A percentile compares a stretch with the other conserved stretches of the same genome.
Conservation (phyloP, 2,797 vertebrate genomes). For the Toxotes lorentzi region DNA sequence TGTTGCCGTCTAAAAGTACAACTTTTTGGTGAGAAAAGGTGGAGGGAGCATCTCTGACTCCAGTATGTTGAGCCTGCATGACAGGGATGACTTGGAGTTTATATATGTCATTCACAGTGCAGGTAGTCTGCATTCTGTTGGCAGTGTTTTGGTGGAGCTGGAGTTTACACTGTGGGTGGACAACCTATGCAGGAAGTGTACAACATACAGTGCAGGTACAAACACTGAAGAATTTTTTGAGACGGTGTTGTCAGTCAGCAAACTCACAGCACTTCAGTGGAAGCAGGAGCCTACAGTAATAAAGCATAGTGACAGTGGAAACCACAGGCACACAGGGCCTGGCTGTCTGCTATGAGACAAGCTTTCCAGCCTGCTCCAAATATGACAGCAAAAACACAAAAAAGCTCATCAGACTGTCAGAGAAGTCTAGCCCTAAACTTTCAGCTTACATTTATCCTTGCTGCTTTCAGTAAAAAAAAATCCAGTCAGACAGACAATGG, state of each 20-base stretch:
- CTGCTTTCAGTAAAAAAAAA: slow-evolving; percentile 7
- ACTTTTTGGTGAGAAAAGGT: not conserved
- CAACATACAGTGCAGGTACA: not conserved
- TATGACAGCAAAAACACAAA: slow-evolving; percentile 5
- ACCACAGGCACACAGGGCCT: slow-evolving; percentile 11
- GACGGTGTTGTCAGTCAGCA: slow-evolving; percentile 17
- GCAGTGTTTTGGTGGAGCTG: not conserved
- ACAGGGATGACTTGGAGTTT: not conserved
- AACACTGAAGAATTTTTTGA: slow-evolving; percentile 5
- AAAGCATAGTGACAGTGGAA: slow-evolving; percentile 30
- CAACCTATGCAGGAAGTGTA: not conserved
- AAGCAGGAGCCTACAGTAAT: slow-evolving; percentile 22
- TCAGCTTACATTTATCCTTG: slow-evolving; percentile 9
- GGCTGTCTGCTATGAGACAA: slow-evolving; percentile 25
- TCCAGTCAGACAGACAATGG: not conserved
- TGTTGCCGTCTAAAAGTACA: not conserved
- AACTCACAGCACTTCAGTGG: slow-evolving; percentile 14
- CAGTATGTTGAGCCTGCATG: not conserved
- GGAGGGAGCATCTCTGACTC: not conserved
- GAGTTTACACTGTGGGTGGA: not conserved
- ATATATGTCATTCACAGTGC: not conserved
- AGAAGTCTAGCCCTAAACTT: slow-evolving; percentile 9
- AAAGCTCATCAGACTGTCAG: slow-evolving; percentile 30
- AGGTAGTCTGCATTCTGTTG: not conserved
- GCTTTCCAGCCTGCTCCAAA: slow-evolving; percentile 7